phyloP scores from a whole-genome alignment of 2,113 vertebrate species.

The Ammodytes marinus region DNA sequence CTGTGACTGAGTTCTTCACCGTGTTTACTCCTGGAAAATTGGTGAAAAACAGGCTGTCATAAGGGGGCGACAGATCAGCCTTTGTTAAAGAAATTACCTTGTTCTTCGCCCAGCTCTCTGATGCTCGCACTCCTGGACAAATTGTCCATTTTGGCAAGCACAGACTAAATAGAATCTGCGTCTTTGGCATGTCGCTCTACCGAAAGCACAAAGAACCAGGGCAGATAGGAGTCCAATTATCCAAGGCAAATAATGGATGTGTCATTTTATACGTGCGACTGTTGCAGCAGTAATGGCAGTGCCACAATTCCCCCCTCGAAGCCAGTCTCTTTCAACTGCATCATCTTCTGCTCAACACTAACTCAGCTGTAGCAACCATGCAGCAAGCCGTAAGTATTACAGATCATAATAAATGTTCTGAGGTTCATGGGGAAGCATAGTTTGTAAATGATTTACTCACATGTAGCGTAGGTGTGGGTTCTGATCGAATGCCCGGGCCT shows the following conservation, averaged over 20 bases:
- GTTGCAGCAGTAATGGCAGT: constrained; percentile 56
- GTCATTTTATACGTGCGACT: constrained; percentile 76
- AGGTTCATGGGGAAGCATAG: constrained; percentile 37
- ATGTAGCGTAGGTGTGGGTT: constrained; percentile 96
- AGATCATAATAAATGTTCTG: constrained; percentile 53
- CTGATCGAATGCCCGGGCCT: constrained; percentile 94
- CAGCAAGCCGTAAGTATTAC: constrained; percentile 42
- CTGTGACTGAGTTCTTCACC: constrained; percentile 63
- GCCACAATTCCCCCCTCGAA: constrained; percentile 55
- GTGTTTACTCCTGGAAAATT: constrained; percentile 74
- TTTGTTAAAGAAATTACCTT: constrained; percentile 81
- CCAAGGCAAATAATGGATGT: constrained; percentile 76
- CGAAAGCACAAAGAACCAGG: constrained; percentile 60
- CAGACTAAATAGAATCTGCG: constrained; percentile 73
- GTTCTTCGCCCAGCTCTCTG: constrained; percentile 63
- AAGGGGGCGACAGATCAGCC: constrained; percentile 69
- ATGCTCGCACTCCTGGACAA: constrained; percentile 70
- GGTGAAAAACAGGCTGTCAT: constrained; percentile 79
- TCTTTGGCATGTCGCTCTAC: constrained; percentile 67
- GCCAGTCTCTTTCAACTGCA: constrained; percentile 65
- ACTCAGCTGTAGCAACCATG: constrained; percentile 52
- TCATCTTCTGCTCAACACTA: constrained; percentile 63
- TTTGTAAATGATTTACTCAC: constrained; percentile 87
- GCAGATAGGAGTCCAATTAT: constrained; percentile 81
- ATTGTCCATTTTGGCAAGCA: constrained; percentile 74